phyloP scores from a whole-genome alignment of 2,113 vertebrate genomes.

The Semicossyphus pulcher region DNA sequence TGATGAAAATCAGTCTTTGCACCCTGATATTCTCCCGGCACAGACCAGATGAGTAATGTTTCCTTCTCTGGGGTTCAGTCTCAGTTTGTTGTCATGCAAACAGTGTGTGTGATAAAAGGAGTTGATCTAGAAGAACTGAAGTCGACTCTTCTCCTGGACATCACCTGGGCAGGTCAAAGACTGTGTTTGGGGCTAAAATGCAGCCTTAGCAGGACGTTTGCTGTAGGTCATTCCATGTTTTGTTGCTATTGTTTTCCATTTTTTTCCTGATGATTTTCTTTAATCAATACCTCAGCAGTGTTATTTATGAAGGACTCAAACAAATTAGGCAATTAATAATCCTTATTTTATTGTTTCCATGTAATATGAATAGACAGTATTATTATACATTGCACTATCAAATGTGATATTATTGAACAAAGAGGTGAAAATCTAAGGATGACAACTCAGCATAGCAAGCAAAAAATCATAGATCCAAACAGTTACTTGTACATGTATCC shows the following conservation, averaged over 20 bases:
- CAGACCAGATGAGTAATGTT: background rate
- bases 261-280: background rate
- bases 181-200: background rate
- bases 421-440: background rate
- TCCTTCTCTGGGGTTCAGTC: background rate
- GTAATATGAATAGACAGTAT: conserved; percentile 4
- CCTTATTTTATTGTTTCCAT: conserved; percentile 5
- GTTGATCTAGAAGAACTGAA: too few relatives aligned
- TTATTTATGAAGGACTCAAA: conserved; percentile 29
- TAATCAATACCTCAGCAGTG: conserved; percentile 31
- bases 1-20: background rate
- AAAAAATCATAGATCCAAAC: background rate
- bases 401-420: conserved; percentile 2
- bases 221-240: background rate
- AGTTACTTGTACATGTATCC: background rate
- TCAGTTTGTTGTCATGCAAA: background rate
- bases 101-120: too few relatives aligned
- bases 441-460: too few relatives aligned
- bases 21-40: background rate
- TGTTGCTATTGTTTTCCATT: background rate
- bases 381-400: conserved; percentile 21
- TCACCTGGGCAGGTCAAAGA: conserved; percentile 20
- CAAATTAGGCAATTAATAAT: conserved; percentile 1
- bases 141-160: background rate
- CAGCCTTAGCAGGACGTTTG: background rate